These are phyloP conservation scores for Clytia hemisphaerica DNA, from an alignment of 30 jellyfish, hydroid and myxozoan species.

Conservation along the genomic window DNA sequence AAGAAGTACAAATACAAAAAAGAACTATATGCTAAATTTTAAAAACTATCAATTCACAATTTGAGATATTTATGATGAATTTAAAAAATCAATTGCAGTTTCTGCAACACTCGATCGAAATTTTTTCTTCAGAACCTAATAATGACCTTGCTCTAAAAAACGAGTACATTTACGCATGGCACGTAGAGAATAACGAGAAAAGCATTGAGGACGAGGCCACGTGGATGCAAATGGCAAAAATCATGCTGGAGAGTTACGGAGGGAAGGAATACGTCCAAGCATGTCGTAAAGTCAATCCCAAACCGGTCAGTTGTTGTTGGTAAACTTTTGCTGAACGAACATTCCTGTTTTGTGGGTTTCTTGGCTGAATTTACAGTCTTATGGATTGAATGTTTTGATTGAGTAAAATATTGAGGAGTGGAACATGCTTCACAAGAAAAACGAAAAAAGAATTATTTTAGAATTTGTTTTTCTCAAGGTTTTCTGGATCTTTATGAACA, in stretches of 20 bases:
- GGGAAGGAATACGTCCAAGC: constrained; percentile 20
- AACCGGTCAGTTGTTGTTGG: too few relatives aligned
- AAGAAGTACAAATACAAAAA: not conserved
- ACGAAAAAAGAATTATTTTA: not conserved
- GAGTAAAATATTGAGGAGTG: not conserved
- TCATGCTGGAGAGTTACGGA: not conserved
- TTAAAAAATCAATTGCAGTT: too few relatives aligned
- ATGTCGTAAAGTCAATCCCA: constrained; percentile 10
- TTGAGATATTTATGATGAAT: too few relatives aligned
- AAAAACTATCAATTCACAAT: not conserved
- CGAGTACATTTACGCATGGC: constrained; percentile 15
- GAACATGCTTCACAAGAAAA: not conserved
- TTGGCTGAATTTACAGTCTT: too few relatives aligned
- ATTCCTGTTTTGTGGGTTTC: too few relatives aligned
- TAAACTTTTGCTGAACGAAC: too few relatives aligned
- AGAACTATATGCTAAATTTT: not conserved
- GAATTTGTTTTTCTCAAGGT: not conserved
- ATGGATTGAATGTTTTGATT: not conserved
- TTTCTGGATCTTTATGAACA: not conserved
- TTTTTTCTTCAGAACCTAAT: constrained; percentile 12
- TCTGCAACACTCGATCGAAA: not conserved
- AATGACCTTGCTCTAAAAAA: constrained; percentile 1
- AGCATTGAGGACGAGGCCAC: constrained; percentile 9
- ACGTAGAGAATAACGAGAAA: not conserved
- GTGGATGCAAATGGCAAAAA: constrained; percentile 21